Evolutionary conservation across 2,113 vertebrate species (phyloP), one percentile per base, ranked within the genome.

Genomic region (Argyrosomus japonicus): DNA sequence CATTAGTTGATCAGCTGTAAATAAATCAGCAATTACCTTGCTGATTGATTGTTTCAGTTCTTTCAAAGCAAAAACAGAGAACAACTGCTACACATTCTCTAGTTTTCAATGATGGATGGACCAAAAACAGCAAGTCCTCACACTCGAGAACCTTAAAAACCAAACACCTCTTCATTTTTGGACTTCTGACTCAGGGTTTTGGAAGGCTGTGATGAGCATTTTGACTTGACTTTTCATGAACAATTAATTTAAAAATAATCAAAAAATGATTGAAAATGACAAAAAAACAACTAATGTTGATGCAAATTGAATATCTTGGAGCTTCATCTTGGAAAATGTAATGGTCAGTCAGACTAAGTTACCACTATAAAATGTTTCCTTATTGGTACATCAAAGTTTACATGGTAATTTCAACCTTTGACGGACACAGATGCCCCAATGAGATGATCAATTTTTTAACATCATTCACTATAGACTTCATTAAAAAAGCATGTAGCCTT

Each of bases 371-470:
- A 40, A 40, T 40, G 40, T 75, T 72, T 27, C 53, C 56, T 12
- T 3, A 29, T 48, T 51, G 61, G 71, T 40, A 53, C 23, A 75
- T 69, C 9, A 61, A 50, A 17, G 27, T 18, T 10, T 6, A 51
- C 21, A 58, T 18, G 36, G 56, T 62, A 11, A 61, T 68, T 63
- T 77, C 50, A 77, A 43, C 23, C 40, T 57, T 67, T 68, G 72
- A 78, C 58, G 61, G 29, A 81, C 15, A 11, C 2, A 0, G 0
- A 65, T 1, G 50, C 71, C 7, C 5, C 61, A 40, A 50, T 23
- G 27, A 68, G 14, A 17, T 64, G 71, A 25, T 81, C 45, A 69
- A 3, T 74, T 79, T 40, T 75, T 67, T 54, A 69, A 83, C 13
- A 36, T 78, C 54, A 40, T 62, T 68, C 45, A 53, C 79, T 54